phyloP scores from a whole-genome alignment of 2,113 vertebrate genomes.

The Argyrosomus japonicus region DNA sequence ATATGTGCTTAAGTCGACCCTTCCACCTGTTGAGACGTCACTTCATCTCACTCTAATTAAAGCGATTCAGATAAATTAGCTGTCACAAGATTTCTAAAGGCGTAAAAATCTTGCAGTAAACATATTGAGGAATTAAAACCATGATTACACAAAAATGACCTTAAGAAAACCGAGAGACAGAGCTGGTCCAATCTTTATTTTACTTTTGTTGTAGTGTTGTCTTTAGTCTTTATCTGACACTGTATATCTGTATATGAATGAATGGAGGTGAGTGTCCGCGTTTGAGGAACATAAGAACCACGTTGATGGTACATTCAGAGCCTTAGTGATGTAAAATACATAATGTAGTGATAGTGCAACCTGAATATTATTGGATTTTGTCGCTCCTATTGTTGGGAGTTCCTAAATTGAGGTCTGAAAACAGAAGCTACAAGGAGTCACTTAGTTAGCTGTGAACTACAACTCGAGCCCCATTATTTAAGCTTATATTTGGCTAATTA shows the following conservation, averaged over 20 bases:
- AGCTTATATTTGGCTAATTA: neutral
- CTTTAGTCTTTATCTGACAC: neutral
- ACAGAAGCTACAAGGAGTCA: neutral
- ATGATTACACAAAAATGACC: slow-evolving; percentile 16
- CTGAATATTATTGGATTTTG: neutral
- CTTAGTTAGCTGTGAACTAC: neutral
- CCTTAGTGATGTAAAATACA: neutral
- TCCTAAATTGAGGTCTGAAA: neutral
- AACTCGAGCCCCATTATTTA: neutral
- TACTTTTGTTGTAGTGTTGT: neutral
- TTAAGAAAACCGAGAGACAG: slow-evolving; percentile 44
- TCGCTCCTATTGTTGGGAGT: neutral
- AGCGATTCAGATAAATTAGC: slow-evolving; percentile 45
- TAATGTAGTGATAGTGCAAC: slow-evolving; percentile 1
- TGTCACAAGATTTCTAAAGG: slow-evolving; percentile 15
- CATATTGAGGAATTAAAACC: slow-evolving; percentile 20
- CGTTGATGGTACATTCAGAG: neutral
- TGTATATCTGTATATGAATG: neutral
- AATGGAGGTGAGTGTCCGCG: neutral
- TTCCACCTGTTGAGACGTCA: slow-evolving; percentile 45
- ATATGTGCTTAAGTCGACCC: slow-evolving; percentile 39
- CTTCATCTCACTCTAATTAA: slow-evolving; percentile 21
- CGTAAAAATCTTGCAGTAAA: slow-evolving; percentile 9
- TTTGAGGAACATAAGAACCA: neutral
- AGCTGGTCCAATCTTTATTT: neutral